Evolutionary conservation across 2,888 invertebrate species (phyloP).

Genomic region (Athalia rosae): DNA sequence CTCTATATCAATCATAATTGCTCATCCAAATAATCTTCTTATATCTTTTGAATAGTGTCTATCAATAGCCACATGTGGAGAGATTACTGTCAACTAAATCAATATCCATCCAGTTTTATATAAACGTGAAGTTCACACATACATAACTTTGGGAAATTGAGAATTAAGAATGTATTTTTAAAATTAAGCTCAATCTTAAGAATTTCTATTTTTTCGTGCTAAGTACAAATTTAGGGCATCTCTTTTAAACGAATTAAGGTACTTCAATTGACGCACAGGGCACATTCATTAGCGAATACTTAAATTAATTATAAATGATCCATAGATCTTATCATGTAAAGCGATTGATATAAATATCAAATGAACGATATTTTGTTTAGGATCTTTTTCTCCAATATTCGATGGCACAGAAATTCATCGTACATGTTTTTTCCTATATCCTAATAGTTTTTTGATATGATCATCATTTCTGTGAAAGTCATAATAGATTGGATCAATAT

Average conservation of each 20-base stretch:
- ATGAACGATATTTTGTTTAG: slow-evolving; percentile 24
- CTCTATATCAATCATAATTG: slow-evolving; percentile 12
- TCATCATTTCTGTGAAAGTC: neutral
- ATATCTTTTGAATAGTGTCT: slow-evolving; percentile 1
- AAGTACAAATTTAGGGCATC: slow-evolving; percentile 41
- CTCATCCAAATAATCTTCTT: slow-evolving; percentile 5
- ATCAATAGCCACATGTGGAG: slow-evolving; percentile 8
- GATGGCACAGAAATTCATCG: neutral
- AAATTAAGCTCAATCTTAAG: slow-evolving; percentile 28
- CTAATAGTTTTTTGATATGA: neutral
- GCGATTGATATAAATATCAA: slow-evolving; percentile 22
- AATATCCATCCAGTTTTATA: slow-evolving; percentile 35
- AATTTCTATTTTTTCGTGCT: slow-evolving; percentile 36
- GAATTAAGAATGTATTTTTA: slow-evolving; percentile 33
- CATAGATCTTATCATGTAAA: slow-evolving; percentile 10
- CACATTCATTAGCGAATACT: slow-evolving; percentile 32
- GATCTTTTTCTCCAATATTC: neutral
- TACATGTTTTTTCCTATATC: neutral
- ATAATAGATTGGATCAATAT: neutral
- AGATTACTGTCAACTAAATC: slow-evolving; percentile 26
- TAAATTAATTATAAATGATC: slow-evolving; percentile 19
- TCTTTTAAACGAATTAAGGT: slow-evolving; percentile 36
- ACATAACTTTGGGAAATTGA: slow-evolving; percentile 15
- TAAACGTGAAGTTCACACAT: slow-evolving; percentile 15
- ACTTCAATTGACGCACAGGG: slow-evolving; percentile 31